phyloP scores from a whole-genome alignment of 1,140 invertebrate species.

The Drosophila subobscura region DNA sequence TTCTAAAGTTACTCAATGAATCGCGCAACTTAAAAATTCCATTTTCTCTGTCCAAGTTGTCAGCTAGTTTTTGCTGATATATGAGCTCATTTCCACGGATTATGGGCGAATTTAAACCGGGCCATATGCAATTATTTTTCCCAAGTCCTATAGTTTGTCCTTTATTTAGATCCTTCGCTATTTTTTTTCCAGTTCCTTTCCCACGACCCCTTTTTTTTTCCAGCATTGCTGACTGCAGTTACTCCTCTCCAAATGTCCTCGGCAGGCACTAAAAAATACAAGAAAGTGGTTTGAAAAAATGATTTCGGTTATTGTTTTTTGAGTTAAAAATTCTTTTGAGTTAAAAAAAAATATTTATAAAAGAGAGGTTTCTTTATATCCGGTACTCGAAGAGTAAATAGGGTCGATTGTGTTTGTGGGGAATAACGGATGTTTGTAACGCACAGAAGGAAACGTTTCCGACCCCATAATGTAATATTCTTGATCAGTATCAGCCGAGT shows the following conservation, averaged over 20 bases:
- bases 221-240: constrained; percentile 97
- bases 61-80: constrained; percentile 87
- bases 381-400: too few relatives aligned
- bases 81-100: constrained; percentile 91
- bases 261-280: constrained; percentile 87
- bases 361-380: too few relatives aligned
- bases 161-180: constrained; percentile 93
- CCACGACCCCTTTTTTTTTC: constrained; percentile 96
- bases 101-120: constrained; percentile 94
- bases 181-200: constrained; percentile 89
- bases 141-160: constrained; percentile 96
- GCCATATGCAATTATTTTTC: constrained; percentile 94
- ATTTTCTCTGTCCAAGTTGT: constrained; percentile 88
- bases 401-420: too few relatives aligned
- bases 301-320: too few relatives aligned
- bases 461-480: too few relatives aligned
- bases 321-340: too few relatives aligned
- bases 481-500: too few relatives aligned
- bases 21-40: constrained; percentile 90
- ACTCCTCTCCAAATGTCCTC: constrained; percentile 96
- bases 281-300: constrained; percentile 4
- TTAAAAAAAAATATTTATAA: too few relatives aligned
- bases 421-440: too few relatives aligned
- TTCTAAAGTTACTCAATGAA: constrained; percentile 86
- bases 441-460: too few relatives aligned